A percentile compares a stretch with the other conserved stretches of the same genome.
Evolutionary conservation across 2,113 vertebrate species (phyloP).

Genomic region (Colius striatus): DNA sequence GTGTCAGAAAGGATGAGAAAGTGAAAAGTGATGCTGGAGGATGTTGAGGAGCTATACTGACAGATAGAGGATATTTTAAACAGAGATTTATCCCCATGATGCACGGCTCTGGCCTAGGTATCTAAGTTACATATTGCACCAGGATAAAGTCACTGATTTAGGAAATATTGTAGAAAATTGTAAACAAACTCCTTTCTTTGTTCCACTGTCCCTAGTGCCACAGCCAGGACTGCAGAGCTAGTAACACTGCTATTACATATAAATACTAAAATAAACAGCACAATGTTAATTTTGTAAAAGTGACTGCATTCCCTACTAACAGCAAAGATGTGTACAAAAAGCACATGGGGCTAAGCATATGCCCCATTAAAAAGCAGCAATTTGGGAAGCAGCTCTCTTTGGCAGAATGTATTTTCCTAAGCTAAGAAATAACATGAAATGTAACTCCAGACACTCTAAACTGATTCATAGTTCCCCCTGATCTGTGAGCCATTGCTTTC

Average conservation of each 20-base stretch:
- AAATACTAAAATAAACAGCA: background rate
- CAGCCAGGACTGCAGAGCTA: background rate
- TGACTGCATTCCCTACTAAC: background rate
- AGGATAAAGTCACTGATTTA: background rate
- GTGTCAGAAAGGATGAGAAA: background rate
- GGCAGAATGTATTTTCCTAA: background rate
- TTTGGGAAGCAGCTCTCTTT: background rate
- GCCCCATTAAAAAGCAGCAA: no score
- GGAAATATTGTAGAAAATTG: background rate
- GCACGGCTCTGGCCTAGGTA: background rate
- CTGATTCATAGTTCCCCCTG: background rate
- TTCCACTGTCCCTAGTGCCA: background rate
- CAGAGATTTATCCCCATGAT: background rate
- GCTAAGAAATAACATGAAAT: no score
- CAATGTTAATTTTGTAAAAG: background rate
- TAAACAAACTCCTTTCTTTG: background rate
- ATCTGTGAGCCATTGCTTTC: background rate
- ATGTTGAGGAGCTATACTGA: background rate
- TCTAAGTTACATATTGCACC: background rate
- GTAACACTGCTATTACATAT: background rate
- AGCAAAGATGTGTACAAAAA: background rate
- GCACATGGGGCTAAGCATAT: background rate
- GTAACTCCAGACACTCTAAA: background rate
- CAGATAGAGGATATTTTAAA: background rate
- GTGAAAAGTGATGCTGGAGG: background rate